Conservation (phyloP, 2,888 invertebrate species). For the Andrena camellia region DNA sequence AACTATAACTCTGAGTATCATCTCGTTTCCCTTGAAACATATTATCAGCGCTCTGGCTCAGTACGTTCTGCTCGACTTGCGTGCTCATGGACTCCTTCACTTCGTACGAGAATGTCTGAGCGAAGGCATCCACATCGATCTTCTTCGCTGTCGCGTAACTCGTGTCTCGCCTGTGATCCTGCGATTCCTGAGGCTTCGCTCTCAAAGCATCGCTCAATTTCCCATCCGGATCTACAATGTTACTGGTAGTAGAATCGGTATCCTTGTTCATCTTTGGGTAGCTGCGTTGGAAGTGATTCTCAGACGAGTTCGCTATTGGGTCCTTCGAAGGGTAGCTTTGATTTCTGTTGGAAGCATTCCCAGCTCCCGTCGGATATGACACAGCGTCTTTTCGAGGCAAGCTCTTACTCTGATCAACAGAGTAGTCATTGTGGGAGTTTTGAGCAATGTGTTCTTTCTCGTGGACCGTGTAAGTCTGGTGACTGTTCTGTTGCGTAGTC, state of each 20-base stretch:
- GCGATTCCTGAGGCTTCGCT: constrained; percentile 60
- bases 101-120: constrained; percentile 64
- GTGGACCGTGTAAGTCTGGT: constrained; percentile 57
- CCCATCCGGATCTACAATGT: constrained; percentile 45
- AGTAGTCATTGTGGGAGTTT: constrained; percentile 67
- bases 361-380: constrained; percentile 42
- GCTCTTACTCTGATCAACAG: constrained; percentile 58
- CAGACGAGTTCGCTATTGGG: constrained; percentile 35
- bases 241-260: constrained; percentile 31
- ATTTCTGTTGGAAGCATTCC: constrained; percentile 34
- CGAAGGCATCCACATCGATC: constrained; percentile 68
- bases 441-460: constrained; percentile 65
- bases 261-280: constrained; percentile 67
- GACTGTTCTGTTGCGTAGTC: constrained; percentile 40
- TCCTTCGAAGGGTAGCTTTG: constrained; percentile 62
- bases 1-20: constrained; percentile 71
- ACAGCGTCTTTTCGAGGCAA: constrained; percentile 59
- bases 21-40: constrained; percentile 76
- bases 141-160: constrained; percentile 64
- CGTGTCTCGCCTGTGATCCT: constrained; percentile 55
- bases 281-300: constrained; percentile 60
- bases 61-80: constrained; percentile 48
- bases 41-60: constrained; percentile 54
- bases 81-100: constrained; percentile 62
- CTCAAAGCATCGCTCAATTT: constrained; percentile 56